phyloP scores from a whole-genome alignment of 30 jellyfish, hydroid and myxozoan species.

The Aurelia aurita complex sp. Pacific region DNA sequence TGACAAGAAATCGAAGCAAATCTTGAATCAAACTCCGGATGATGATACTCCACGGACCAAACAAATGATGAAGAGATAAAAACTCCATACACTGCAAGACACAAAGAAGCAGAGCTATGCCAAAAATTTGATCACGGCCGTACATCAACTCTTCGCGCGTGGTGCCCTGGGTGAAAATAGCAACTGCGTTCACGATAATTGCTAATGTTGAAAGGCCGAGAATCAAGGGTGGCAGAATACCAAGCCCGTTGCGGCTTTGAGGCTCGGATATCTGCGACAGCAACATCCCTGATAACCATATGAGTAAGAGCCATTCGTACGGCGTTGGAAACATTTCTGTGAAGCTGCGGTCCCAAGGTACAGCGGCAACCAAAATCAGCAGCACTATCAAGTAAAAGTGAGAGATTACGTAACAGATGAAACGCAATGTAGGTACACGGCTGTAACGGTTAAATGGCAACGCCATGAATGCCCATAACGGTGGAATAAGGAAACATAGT shows the following conservation, averaged over 20 bases:
- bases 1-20: slow-evolving; percentile 81
- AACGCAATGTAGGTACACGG: slow-evolving; percentile 91
- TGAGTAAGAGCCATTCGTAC: slow-evolving; percentile 81
- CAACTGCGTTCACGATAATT: slow-evolving; percentile 61
- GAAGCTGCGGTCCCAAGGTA: slow-evolving; percentile 96
- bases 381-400: slow-evolving; percentile 79
- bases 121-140: slow-evolving; percentile 90
- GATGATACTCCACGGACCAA: slow-evolving; percentile 98
- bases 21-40: slow-evolving; percentile 87
- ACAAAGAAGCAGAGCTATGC: slow-evolving; percentile 68
- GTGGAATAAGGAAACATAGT: slow-evolving; percentile 84
- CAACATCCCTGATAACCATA: slow-evolving; percentile 90
- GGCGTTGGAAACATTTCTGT: slow-evolving; percentile 86
- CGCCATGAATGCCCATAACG: slow-evolving; percentile 94
- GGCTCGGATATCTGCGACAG: slow-evolving; percentile 92
- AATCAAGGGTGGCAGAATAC: slow-evolving; percentile 71
- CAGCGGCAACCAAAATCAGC: slow-evolving; percentile 75
- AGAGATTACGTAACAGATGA: slow-evolving; percentile 87
- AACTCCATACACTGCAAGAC: slow-evolving; percentile 87
- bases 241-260: slow-evolving; percentile 81
- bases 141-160: slow-evolving; percentile 87
- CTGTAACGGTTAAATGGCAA: slow-evolving; percentile 89
- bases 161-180: slow-evolving; percentile 57
- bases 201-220: slow-evolving; percentile 76
- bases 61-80: slow-evolving; percentile 88